phyloP scores from a whole-genome alignment of 2,888 invertebrate genomes.

The Spilarctia lutea region DNA sequence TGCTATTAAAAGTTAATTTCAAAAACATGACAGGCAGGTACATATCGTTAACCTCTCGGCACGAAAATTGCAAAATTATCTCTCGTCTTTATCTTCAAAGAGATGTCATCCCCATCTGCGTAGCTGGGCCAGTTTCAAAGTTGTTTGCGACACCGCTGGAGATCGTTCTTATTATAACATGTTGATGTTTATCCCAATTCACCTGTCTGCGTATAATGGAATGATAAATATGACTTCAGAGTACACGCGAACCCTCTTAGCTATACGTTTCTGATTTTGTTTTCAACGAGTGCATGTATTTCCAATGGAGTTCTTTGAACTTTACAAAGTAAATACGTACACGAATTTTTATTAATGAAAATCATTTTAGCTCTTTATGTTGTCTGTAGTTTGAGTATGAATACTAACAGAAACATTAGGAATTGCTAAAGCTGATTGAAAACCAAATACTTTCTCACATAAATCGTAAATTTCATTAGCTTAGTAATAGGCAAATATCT shows the following conservation, averaged over 20 bases:
- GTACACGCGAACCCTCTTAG: conserved; percentile 15
- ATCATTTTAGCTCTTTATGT: not conserved
- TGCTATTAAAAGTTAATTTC: conserved; percentile 80
- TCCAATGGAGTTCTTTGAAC: not conserved
- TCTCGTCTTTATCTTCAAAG: conserved; percentile 85
- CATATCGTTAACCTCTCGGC: conserved; percentile 74
- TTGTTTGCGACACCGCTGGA: conserved; percentile 78
- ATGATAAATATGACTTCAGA: conserved; percentile 64
- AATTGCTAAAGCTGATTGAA: not conserved
- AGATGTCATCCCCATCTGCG: conserved; percentile 83
- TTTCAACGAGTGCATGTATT: not conserved
- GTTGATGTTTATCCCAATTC: conserved; percentile 73
- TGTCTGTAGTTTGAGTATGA: not conserved
- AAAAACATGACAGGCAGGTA: conserved; percentile 76
- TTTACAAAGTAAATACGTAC: not conserved
- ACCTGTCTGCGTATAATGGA: conserved; percentile 66
- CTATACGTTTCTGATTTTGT: not conserved
- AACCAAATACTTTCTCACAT: not conserved
- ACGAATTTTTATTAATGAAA: not conserved
- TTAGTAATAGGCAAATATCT: not conserved
- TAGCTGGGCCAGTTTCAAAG: conserved; percentile 79
- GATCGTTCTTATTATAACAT: conserved; percentile 73
- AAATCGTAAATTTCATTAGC: not conserved
- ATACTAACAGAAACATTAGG: not conserved
- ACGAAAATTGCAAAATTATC: conserved; percentile 85